These are phyloP conservation scores for Stigmatopora argus DNA, from an alignment of 2,113 vertebrate genomes.

Conservation along the genomic window DNA sequence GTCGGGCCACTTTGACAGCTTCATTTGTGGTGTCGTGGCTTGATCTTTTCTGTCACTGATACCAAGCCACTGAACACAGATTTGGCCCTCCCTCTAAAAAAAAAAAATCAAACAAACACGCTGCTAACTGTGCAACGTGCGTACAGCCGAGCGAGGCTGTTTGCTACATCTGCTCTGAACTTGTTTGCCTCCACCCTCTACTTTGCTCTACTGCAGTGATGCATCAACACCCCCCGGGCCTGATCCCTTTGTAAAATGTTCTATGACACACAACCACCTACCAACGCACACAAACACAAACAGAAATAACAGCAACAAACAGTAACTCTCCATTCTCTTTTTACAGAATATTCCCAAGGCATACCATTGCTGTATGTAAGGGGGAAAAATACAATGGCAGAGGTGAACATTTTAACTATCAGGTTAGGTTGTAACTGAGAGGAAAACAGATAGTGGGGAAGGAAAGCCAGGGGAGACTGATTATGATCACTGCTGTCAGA, in stretches of 20 bases:
- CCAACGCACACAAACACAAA: slow-evolving; percentile 28
- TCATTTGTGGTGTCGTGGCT: slow-evolving; percentile 66
- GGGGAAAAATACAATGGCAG: slow-evolving; percentile 25
- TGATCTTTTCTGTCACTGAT: slow-evolving; percentile 67
- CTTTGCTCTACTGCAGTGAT: slow-evolving; percentile 46
- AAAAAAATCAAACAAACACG: slow-evolving; percentile 55
- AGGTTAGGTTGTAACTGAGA: slow-evolving; percentile 21
- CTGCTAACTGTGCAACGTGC: slow-evolving; percentile 28
- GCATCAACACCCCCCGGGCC: slow-evolving; percentile 51
- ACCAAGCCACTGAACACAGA: slow-evolving; percentile 63
- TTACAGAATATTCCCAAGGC: slow-evolving; percentile 42
- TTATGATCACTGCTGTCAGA: slow-evolving; percentile 58
- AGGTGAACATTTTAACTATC: slow-evolving; percentile 30
- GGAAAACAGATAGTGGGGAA: slow-evolving; percentile 33
- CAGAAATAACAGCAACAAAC: slow-evolving; percentile 43
- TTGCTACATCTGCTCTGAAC: slow-evolving; percentile 55
- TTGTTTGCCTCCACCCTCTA: slow-evolving; percentile 41
- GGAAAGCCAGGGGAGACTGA: slow-evolving; percentile 41
- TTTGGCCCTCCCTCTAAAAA: slow-evolving; percentile 50
- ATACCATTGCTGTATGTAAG: slow-evolving; percentile 41
- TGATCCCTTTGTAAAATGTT: slow-evolving; percentile 61
- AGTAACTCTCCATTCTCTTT: slow-evolving; percentile 26
- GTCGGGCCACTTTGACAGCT: slow-evolving; percentile 69
- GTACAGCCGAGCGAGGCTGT: slow-evolving; percentile 38
- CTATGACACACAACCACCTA: slow-evolving; percentile 54